Evolutionary conservation across 2,113 vertebrate species (phyloP), one percentile per base, ranked within the genome.

Genomic region (Gopherus flavomarginatus): DNA sequence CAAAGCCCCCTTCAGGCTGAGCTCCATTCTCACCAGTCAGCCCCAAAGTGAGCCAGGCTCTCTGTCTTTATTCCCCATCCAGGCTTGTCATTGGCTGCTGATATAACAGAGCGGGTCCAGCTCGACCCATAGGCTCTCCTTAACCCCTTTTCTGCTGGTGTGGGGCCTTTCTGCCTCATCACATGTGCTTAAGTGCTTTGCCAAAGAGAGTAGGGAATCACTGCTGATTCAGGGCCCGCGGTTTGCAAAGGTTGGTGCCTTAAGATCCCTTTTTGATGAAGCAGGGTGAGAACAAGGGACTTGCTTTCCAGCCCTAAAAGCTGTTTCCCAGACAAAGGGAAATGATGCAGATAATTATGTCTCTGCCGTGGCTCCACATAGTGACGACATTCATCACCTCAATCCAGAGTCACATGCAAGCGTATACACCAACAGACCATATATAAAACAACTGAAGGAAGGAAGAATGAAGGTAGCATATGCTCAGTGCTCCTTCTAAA

Each of bases 281-380:
- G 47, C 42, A 80, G 31, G 56, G 11, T 29, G 88, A 69, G 44
- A 94, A 79, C 50, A 88, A 24, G 86, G 52, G 12, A 52, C 42
- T 52, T 56, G 6, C 9, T 65, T 82, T 56, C 42, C 82, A 69
- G 52, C 21, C 27, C 9, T 62, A 83, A 54, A 79, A 44, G n/a
- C 29, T 44, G 11, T 57, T 47, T 69, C 85, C 62, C 2, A 6
- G 53, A 85, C 44, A 16, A 11, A 87, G 83, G n/a, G 82, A 85
- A 89, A 88, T n/a, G 24, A 54, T 87, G 44, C 89, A 85, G 86
- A 84, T 88, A 90, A 90, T 82, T 49, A 69, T 77, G n/a, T 19
- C 50, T 85, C 87, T 59, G 54, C n/a, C 21, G 38, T 14, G 4
- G 81, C 52, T 47, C 24, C n/a, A 49, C 53, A 62, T 22, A 11